Evolutionary conservation across 2,888 invertebrate species (phyloP), one percentile per base, ranked within the genome.

Genomic region (Ethmia dodecea): DNA sequence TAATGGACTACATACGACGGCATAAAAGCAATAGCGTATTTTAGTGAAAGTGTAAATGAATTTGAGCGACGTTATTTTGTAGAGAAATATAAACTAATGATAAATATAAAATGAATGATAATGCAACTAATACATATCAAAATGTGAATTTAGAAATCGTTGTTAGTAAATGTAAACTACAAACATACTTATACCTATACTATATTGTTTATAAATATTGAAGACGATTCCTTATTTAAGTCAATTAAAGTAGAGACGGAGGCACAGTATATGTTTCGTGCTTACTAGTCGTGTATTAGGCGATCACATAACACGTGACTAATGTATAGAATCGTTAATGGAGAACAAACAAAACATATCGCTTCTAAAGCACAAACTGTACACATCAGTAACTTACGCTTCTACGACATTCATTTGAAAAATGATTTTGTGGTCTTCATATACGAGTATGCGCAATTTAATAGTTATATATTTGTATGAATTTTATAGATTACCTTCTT

Each of bases 161-260:
- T 57, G 62, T 69, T 70, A 73, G 72, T 65, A 50, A 48, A 56
- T 49, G n/a, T n/a, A n/a, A n/a, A n/a, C n/a, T n/a, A n/a, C n/a
- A n/a, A n/a, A n/a, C n/a, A n/a, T n/a, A n/a, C n/a, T n/a, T 49
- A 61, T 61, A 56, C 59, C 62, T 62, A 62, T 57, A 37, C 24
- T 31, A 31, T 45, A 46, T 52, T 57, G 57, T 53, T 61, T 57
- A 56, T 67, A 68, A 70, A 65, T 61, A 71, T 68, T 49, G 59
- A 71, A 57, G 55, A 73, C 56, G 75, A 84, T 80, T 83, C 83
- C 84, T 86, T 83, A 81, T 83, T 84, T 86, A 74, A 66, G 84
- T 84, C 84, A 86, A 86, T 84, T 84, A 83, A 68, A 46, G 72
- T 76, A 72, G 67, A 69, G 58, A 48, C 13, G 50, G 57, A 38